Evolutionary conservation across 2,888 invertebrate genomes (phyloP).

Genomic region (Synanthedon tipuliformis): DNA sequence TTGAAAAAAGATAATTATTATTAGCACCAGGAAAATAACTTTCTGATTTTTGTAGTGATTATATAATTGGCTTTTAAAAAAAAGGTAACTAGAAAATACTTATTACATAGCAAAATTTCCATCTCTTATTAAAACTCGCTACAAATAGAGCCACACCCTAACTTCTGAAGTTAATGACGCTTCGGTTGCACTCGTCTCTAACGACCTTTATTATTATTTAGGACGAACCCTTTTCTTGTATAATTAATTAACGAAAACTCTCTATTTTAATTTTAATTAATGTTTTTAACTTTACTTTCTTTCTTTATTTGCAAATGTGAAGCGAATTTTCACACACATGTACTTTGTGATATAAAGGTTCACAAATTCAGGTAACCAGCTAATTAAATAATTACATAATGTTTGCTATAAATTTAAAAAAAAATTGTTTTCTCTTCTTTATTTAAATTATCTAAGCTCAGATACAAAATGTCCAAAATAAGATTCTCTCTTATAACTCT

Average conservation of each 20-base stretch:
- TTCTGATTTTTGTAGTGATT: background rate
- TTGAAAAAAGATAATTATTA: background rate
- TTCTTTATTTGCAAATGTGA: too few species aligned
- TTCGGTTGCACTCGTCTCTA: slow-evolving; percentile 52
- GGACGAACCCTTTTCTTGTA: slow-evolving; percentile 55
- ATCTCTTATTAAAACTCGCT: slow-evolving; percentile 10
- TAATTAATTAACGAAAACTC: slow-evolving; percentile 59
- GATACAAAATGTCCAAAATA: too few species aligned
- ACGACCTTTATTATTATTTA: slow-evolving; percentile 63
- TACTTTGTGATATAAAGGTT: too few species aligned
- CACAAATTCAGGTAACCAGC: too few species aligned
- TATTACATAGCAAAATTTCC: background rate
- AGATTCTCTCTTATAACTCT: too few species aligned
- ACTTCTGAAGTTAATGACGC: slow-evolving; percentile 53
- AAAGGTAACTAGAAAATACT: background rate
- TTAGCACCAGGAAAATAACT: background rate
- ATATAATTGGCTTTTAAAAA: background rate
- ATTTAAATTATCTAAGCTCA: too few species aligned
- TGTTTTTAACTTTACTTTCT: slow-evolving; percentile 14
- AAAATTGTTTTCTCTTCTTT: too few species aligned
- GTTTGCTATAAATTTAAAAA: too few species aligned
- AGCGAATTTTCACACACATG: too few species aligned
- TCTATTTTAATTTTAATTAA: slow-evolving; percentile 32
- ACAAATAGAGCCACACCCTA: slow-evolving; percentile 14
- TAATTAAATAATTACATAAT: too few species aligned